Conservation (phyloP, 2,888 invertebrate genomes). For the Margaritifera margaritifera region DNA sequence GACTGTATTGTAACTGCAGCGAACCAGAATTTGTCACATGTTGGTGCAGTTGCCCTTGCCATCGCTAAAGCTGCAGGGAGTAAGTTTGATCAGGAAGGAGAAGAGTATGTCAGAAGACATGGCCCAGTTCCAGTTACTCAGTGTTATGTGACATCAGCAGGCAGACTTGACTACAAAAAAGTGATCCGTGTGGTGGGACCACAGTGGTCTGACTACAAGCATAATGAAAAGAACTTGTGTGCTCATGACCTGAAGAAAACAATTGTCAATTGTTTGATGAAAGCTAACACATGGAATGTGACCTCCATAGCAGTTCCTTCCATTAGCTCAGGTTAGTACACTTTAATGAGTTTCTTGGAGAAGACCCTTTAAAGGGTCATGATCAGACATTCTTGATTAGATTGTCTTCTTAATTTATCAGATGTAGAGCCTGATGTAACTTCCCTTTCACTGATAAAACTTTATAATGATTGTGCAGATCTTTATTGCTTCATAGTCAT, state of each 20-base stretch:
- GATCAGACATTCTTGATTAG: no score
- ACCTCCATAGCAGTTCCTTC: conserved; percentile 7
- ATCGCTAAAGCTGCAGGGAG: conserved; percentile 23
- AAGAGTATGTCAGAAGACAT: conserved; percentile 7
- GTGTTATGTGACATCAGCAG: conserved; percentile 18
- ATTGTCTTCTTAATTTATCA: no score
- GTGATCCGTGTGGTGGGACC: conserved; percentile 25
- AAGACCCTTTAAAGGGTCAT: no score
- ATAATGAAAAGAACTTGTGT: conserved; percentile 2
- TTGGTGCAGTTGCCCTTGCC: conserved; percentile 16
- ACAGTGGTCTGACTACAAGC: conserved; percentile 10
- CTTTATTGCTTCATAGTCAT: no score
- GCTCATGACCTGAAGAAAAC: neutral
- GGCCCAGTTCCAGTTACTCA: conserved; percentile 8
- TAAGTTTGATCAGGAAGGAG: conserved; percentile 13
- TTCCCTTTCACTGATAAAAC: no score
- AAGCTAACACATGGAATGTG: neutral
- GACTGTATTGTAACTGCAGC: conserved; percentile 27
- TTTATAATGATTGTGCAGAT: no score
- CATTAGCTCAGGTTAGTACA: conserved; percentile 4
- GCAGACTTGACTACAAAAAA: conserved; percentile 9
- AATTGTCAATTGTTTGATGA: conserved; percentile 2
- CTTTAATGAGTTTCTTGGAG: no score
- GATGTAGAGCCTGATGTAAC: no score
- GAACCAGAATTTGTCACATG: conserved; percentile 16